A percentile compares a stretch with the other conserved stretches of the same genome.
Conservation (phyloP, 1,140 invertebrate genomes). For the Hycleus cichorii region DNA sequence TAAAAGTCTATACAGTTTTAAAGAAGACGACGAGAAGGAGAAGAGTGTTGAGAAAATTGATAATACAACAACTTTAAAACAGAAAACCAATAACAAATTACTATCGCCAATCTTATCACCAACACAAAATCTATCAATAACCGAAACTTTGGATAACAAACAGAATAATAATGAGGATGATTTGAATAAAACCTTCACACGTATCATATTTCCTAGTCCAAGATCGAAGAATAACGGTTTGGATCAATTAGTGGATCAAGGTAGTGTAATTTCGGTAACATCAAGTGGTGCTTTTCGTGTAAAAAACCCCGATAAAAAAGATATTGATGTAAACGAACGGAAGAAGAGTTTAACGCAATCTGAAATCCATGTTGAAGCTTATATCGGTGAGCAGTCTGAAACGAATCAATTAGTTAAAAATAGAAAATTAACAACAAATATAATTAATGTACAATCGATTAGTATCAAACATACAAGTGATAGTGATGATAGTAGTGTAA, state of each 20-base stretch:
- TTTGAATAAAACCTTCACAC: slow-evolving; percentile 27
- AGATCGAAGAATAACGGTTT: slow-evolving; percentile 27
- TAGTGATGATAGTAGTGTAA: slow-evolving; percentile 5
- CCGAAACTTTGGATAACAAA: slow-evolving; percentile 13
- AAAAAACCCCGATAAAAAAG: slow-evolving; percentile 31
- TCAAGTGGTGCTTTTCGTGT: slow-evolving; percentile 37
- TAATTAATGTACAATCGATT: slow-evolving; percentile 32
- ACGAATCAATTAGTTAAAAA: not conserved
- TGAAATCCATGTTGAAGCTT: slow-evolving; percentile 37
- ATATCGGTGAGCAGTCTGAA: slow-evolving; percentile 26
- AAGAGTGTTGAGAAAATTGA: not conserved
- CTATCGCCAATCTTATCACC: slow-evolving; percentile 38
- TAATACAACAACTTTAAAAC: not conserved
- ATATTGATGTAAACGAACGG: slow-evolving; percentile 22
- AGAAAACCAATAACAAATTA: slow-evolving; percentile 16
- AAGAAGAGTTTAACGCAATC: slow-evolving; percentile 52
- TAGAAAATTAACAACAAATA: slow-evolving; percentile 27
- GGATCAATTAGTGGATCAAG: slow-evolving; percentile 36
- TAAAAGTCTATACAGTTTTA: slow-evolving; percentile 31
- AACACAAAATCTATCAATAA: slow-evolving; percentile 37
- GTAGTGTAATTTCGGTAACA: slow-evolving; percentile 37
- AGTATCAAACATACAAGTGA: slow-evolving; percentile 12
- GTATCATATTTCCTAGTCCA: slow-evolving; percentile 32
- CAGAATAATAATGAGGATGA: slow-evolving; percentile 19
- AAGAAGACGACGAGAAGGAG: slow-evolving; percentile 5